phyloP scores from a whole-genome alignment of 2,888 invertebrate genomes.

The Cylloceria caligata region DNA sequence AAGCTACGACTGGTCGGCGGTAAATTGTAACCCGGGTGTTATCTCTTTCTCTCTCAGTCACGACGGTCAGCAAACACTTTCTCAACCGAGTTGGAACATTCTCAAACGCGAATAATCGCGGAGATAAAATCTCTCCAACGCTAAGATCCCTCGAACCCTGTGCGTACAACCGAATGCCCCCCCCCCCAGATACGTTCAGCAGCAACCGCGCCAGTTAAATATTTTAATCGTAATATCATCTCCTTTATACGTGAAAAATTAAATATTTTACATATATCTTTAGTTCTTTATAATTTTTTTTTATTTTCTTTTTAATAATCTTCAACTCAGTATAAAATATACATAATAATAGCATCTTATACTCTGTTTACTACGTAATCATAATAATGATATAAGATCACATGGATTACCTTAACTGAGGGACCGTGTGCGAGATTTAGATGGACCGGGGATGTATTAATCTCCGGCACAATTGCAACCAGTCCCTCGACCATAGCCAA shows the following conservation, averaged over 20 bases:
- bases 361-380: conserved; percentile 77
- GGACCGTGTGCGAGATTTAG: conserved; percentile 62
- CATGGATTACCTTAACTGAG: conserved; percentile 74
- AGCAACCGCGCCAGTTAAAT: conserved; percentile 55
- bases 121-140: conserved; percentile 24
- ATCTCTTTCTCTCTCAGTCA: conserved; percentile 9
- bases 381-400: conserved; percentile 79
- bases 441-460: conserved; percentile 5
- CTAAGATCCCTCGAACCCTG: neutral
- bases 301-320: conserved; percentile 63
- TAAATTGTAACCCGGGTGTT: conserved; percentile 13
- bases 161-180: neutral
- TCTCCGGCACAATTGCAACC: conserved; percentile 20
- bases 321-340: conserved; percentile 80
- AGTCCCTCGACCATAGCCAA: conserved; percentile 74
- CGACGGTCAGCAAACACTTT: conserved; percentile 23
- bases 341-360: conserved; percentile 79
- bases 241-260: conserved; percentile 71
- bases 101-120: conserved; percentile 40
- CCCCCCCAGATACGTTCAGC: neutral
- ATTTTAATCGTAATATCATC: conserved; percentile 70
- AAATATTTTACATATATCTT: conserved; percentile 71
- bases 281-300: conserved; percentile 63
- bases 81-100: conserved; percentile 7
- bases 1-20: neutral